Percentiles rank a stretch among this genome's conserved stretches.
Conservation (phyloP, 2,113 vertebrate genomes). For the Pseudopipra pipra region DNA sequence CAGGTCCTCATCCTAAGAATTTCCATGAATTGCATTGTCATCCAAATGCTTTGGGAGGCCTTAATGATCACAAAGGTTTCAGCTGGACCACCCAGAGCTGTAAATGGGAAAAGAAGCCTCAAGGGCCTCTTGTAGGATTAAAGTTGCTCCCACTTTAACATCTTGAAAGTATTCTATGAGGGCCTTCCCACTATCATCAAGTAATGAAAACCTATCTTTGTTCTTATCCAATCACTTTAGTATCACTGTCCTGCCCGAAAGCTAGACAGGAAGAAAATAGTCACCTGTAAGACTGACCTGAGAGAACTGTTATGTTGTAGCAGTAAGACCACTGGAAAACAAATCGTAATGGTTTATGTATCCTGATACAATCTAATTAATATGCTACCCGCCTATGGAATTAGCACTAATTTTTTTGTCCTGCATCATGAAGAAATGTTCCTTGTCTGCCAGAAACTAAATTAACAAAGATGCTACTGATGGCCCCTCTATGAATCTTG, state of each 20-base stretch:
- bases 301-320: neutral
- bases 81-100: slow-evolving; percentile 46
- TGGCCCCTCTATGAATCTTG: neutral
- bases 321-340: neutral
- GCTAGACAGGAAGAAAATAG: neutral
- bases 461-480: neutral
- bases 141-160: slow-evolving; percentile 8
- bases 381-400: neutral
- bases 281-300: neutral
- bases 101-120: slow-evolving; percentile 27
- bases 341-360: neutral
- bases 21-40: slow-evolving; percentile 26
- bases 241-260: neutral
- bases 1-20: neutral
- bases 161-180: slow-evolving; percentile 35
- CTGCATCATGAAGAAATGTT: neutral
- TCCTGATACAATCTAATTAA: neutral
- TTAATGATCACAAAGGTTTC: slow-evolving; percentile 35
- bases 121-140: slow-evolving; percentile 57
- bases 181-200: neutral
- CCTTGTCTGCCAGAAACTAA: neutral
- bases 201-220: slow-evolving; percentile 34
- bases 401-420: neutral
- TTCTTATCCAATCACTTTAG: neutral
- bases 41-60: slow-evolving; percentile 32